Evolutionary conservation across 2,888 invertebrate genomes (phyloP), one percentile per base, ranked within the genome.

Genomic region (Eledona agricola): DNA sequence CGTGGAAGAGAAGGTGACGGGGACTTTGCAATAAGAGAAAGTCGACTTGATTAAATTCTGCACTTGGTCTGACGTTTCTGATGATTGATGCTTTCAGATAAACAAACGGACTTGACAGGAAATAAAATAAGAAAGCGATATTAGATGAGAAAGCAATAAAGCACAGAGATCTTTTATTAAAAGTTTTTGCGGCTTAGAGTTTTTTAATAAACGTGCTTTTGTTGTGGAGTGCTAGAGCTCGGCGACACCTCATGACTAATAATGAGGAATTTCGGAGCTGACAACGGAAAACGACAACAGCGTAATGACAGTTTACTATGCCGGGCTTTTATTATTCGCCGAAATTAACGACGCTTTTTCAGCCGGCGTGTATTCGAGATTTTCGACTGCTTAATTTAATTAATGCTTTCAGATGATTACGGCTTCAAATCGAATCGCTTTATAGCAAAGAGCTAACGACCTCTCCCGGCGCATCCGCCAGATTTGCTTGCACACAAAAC

Each of bases 61-160:
- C 64, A 69, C 61, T 68, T 63, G 69, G 58, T 64, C 67, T 67
- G 71, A 71, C 69, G 65, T 65, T 60, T 64, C 60, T 58, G 65
- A 71, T 73, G 72, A 72, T 73, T 73, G 73, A 73, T 72, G 72
- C 67, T 58, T 55, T 59, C 63, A 60, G 67, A 70, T 71, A 71
- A 71, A 71, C 68, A 72, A 70, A 71, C 68, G 65, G 63, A 63
- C 60, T 58, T 55, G 60, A 54, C 61, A 60, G 62, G 62, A 61
- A 64, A 60, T 60, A 67, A 63, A 63, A 62, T 64, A 67, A 60
- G 67, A 66, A 67, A 66, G 62, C 63, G 62, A 65, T 68, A 71
- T 70, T 65, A 68, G 67, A 68, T 68, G 70, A 64, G 66, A 69
- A 71, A 63, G 68, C 65, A 65, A 67, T 70, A 67, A 66, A 67